Conservation (phyloP, 1,140 invertebrate genomes). For the Melanaphis sacchari region DNA sequence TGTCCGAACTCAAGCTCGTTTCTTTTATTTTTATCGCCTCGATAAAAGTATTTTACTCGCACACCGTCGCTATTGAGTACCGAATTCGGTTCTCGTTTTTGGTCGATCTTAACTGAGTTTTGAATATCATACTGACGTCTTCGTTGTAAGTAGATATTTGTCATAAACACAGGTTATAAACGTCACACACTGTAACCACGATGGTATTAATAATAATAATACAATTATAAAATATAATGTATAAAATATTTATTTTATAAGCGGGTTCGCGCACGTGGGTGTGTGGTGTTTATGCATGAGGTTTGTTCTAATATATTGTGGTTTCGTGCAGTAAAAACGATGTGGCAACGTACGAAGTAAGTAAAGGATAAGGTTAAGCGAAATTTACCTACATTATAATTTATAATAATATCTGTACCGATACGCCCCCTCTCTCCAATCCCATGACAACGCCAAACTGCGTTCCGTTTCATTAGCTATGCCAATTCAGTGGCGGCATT, state of each 20-base stretch:
- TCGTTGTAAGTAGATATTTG: neutral
- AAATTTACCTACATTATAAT: neutral
- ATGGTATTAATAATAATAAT: no score
- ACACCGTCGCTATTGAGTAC: neutral
- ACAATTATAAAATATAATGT: no score
- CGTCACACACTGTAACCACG: no score
- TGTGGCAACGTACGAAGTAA: neutral
- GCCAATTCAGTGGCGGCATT: neutral
- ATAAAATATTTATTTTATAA: no score
- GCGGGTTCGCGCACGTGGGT: no score
- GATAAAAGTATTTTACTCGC: conserved; percentile 25
- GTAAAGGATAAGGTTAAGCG: neutral
- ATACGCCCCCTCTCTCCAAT: neutral
- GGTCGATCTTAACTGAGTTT: neutral
- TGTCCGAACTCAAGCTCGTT: conserved; percentile 37
- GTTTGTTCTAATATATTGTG: neutral
- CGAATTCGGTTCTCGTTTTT: neutral
- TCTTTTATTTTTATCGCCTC: conserved; percentile 47
- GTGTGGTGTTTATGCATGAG: neutral
- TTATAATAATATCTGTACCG: neutral
- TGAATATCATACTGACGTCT: neutral
- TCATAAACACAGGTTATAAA: neutral
- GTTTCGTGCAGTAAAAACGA: neutral
- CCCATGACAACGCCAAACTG: neutral
- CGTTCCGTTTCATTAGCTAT: conserved; percentile 25